Evolutionary conservation across 23 tunicate genomes (phyloP).

Genomic region (Trididemnum nubilum): DNA sequence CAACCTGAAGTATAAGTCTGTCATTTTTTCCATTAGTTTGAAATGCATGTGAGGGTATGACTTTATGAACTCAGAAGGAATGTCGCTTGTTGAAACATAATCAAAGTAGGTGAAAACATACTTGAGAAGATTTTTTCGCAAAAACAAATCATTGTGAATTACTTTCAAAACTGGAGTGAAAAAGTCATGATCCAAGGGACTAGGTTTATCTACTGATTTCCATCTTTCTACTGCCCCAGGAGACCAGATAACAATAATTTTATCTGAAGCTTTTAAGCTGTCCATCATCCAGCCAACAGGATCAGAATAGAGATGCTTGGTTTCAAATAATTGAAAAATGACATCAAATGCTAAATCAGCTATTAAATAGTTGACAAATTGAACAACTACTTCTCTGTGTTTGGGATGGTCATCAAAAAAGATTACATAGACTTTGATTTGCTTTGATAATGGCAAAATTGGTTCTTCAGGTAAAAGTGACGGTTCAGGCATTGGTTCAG

Average conservation of each 20-base stretch:
- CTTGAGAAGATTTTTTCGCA: slow-evolving; percentile 38
- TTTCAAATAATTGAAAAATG: slow-evolving; percentile 38
- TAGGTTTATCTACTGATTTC: slow-evolving; percentile 1
- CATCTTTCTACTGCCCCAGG: slow-evolving; percentile 45
- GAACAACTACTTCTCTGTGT: slow-evolving; percentile 49
- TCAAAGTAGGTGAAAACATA: slow-evolving; percentile 67
- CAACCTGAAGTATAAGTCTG: slow-evolving; percentile 53
- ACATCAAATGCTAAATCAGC: slow-evolving; percentile 70
- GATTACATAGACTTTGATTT: slow-evolving; percentile 37
- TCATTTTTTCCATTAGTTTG: slow-evolving; percentile 61
- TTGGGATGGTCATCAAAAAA: slow-evolving; percentile 52
- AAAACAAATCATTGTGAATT: slow-evolving; percentile 45
- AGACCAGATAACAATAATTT: slow-evolving; percentile 73
- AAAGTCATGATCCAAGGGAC: slow-evolving; percentile 28
- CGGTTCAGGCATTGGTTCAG: neutral
- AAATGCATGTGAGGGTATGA: slow-evolving; percentile 18
- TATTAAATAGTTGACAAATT: slow-evolving; percentile 51
- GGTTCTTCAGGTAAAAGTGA: neutral
- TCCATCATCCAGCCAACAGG: slow-evolving; percentile 55
- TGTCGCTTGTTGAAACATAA: slow-evolving; percentile 36
- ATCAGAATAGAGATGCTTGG: slow-evolving; percentile 10
- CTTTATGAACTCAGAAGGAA: slow-evolving; percentile 44
- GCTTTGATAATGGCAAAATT: neutral
- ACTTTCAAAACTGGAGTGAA: slow-evolving; percentile 60
- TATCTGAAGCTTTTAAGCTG: slow-evolving; percentile 38